Evolutionary conservation across 2,113 vertebrate species (phyloP), one percentile per base, ranked within the genome.

Genomic region (Raja brachyura): DNA sequence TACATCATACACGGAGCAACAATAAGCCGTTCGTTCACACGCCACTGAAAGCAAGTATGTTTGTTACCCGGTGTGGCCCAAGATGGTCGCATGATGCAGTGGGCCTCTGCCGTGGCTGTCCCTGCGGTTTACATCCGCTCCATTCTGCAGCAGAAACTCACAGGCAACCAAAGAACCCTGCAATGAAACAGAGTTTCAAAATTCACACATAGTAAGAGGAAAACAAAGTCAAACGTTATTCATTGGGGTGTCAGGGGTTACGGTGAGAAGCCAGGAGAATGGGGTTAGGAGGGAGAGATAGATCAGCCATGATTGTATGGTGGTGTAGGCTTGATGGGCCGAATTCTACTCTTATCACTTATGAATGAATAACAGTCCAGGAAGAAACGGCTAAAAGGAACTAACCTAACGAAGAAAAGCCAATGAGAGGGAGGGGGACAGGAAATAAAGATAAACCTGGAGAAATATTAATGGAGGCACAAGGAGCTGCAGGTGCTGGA

Each of bases 91-190:
- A 0, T 99, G 98, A 94, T 99, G 99, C 73, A 99, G 96, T 0
- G 99, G 98, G 22, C 98, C 98, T 94, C 98, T 96, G 66, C 98
- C 98, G 90, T 97, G 97, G 90, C 96, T 90, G 75, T 99, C 99
- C 94, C 97, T 97, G 95, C 98, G 97, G 95, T 99, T 99, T 94
- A 99, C 99, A 28, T 97, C 98, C 78, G 98, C 98, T 93, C 98
- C 97, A 39, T 99, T 99, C 95, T 99, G 99, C 68, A 99, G 97
- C 93, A 99, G 96, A 95, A 99, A 99, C 95, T 99, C 99, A 39
- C 99, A 99, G 11, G 98, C 97, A 94, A 99, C 98, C 96, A 99
- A 94, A 0, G 98, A 99, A 85, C 98, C 98, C 99, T 99, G 93
- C 0, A 0, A 94, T 88, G 94, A 77, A 77, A 95, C 94, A 33